These are phyloP conservation scores for Colistium nudipinnis DNA, from an alignment of 2,113 vertebrate species.

Conservation along the genomic window DNA sequence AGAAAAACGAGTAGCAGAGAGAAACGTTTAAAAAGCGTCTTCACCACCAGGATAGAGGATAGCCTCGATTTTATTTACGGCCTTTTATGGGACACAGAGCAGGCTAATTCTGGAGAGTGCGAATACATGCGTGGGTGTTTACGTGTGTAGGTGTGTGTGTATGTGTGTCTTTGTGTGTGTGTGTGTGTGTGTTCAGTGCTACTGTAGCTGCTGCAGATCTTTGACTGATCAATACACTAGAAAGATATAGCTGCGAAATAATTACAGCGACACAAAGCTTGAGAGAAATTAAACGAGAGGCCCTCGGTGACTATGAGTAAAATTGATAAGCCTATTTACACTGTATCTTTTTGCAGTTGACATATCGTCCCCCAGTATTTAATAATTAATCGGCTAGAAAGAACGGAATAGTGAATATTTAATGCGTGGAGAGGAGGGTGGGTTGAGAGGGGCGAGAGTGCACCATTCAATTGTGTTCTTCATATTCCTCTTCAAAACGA, in stretches of 20 bases:
- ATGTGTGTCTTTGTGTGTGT: slow-evolving; percentile 24
- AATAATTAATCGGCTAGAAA: slow-evolving; percentile 82
- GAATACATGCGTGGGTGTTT: slow-evolving; percentile 1
- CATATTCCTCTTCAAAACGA: slow-evolving; percentile 72
- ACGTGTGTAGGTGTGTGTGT: slow-evolving; percentile 18
- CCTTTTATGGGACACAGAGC: slow-evolving; percentile 55
- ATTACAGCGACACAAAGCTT: slow-evolving; percentile 76
- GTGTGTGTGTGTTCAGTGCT: slow-evolving; percentile 10
- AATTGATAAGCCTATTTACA: slow-evolving; percentile 85
- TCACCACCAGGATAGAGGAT: slow-evolving; percentile 54
- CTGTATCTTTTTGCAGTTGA: slow-evolving; percentile 81
- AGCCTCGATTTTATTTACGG: slow-evolving; percentile 55
- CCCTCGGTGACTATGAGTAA: slow-evolving; percentile 81
- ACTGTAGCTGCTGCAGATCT: slow-evolving; percentile 19
- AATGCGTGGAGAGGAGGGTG: slow-evolving; percentile 61
- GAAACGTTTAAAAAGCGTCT: slow-evolving; percentile 38
- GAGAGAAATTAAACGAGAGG: slow-evolving; percentile 80
- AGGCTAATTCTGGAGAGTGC: slow-evolving; percentile 34
- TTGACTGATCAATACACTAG: slow-evolving; percentile 67
- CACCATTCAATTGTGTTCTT: slow-evolving; percentile 45
- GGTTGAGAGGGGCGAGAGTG: background rate
- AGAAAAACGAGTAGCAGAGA: slow-evolving; percentile 37
- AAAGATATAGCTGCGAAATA: slow-evolving; percentile 71
- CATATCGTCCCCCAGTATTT: slow-evolving; percentile 78
- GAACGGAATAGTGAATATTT: slow-evolving; percentile 82